Evolutionary conservation across 2,888 invertebrate genomes (phyloP).

Genomic region (Molorchus minor): DNA sequence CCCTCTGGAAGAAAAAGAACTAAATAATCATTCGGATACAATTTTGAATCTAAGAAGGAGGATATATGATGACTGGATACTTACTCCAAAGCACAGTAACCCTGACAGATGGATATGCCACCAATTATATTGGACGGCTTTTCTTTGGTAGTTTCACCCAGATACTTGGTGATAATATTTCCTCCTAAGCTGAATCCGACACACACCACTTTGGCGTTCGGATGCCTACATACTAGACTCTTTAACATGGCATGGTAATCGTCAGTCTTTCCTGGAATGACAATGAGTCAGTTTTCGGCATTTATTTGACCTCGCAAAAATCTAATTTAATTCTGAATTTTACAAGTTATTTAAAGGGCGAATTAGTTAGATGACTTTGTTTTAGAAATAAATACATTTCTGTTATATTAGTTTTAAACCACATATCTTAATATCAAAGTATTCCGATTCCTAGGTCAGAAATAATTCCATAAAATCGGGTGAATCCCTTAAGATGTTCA

Average conservation of each 20-base stretch:
- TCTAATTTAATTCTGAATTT: too few relatives aligned
- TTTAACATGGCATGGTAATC: conserved; percentile 87
- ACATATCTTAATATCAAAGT: too few relatives aligned
- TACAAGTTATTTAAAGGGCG: too few relatives aligned
- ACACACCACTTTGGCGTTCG: conserved; percentile 79
- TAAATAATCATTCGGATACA: not conserved
- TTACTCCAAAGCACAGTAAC: conserved; percentile 91
- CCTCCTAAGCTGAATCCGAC: conserved; percentile 95
- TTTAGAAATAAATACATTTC: too few relatives aligned
- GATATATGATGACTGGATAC: conserved; percentile 55
- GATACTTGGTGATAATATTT: conserved; percentile 91
- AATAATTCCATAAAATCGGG: too few relatives aligned
- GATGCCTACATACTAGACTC: conserved; percentile 76
- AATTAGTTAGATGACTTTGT: too few relatives aligned
- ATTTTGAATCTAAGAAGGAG: not conserved
- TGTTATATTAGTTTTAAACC: too few relatives aligned
- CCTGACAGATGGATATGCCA: conserved; percentile 93
- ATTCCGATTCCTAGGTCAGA: too few relatives aligned
- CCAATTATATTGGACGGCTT: conserved; percentile 75
- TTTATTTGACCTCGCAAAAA: too few relatives aligned
- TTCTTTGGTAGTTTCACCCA: conserved; percentile 79
- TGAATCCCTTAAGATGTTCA: too few relatives aligned
- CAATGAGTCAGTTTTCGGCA: too few relatives aligned
- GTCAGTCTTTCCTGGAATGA: conserved; percentile 80
- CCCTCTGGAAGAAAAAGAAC: conserved; percentile 69